Percentiles rank a stretch among this genome's conserved stretches.
Conservation (phyloP, 2,797 vertebrate genomes). For the Enoplosus armatus region DNA sequence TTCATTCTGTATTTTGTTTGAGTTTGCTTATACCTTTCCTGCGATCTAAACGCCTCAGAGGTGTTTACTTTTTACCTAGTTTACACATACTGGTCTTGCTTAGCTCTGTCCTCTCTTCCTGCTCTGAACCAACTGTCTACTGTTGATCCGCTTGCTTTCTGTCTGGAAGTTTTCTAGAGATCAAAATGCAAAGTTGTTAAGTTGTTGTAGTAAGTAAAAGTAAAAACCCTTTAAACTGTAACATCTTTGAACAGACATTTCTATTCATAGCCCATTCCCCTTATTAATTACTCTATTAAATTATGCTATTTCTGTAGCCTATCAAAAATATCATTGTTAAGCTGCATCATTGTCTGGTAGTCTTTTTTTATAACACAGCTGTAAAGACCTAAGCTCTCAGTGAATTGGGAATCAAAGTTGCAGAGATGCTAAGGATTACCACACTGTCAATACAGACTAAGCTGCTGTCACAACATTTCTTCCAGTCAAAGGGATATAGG, state of each 20-base stretch:
- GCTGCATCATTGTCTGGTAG: slow-evolving; percentile 10
- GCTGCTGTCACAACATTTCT: slow-evolving; percentile 2
- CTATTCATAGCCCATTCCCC: background rate
- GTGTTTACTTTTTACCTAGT: slow-evolving; percentile 58
- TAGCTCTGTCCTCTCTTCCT: background rate
- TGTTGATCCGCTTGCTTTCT: slow-evolving; percentile 4
- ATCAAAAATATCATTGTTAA: slow-evolving; percentile 20
- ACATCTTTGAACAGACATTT: background rate
- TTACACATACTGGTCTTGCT: background rate
- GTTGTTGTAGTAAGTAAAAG: background rate
- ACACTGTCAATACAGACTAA: slow-evolving; percentile 4
- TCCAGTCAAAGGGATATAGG: background rate
- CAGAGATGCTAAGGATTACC: slow-evolving; percentile 19
- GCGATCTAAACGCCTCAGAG: background rate
- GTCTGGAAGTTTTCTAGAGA: slow-evolving; percentile 14
- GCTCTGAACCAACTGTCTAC: background rate
- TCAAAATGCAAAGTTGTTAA: background rate
- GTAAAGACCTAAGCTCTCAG: slow-evolving; percentile 4
- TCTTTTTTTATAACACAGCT: slow-evolving; percentile 13
- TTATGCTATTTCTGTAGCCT: background rate
- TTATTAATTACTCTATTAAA: background rate
- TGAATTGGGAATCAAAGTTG: slow-evolving; percentile 17
- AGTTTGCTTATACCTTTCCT: background rate
- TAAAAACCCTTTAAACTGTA: background rate
- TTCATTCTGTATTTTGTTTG: background rate